Evolutionary conservation across 2,888 invertebrate genomes (phyloP).

Genomic region (Andrena haemorrhoa): DNA sequence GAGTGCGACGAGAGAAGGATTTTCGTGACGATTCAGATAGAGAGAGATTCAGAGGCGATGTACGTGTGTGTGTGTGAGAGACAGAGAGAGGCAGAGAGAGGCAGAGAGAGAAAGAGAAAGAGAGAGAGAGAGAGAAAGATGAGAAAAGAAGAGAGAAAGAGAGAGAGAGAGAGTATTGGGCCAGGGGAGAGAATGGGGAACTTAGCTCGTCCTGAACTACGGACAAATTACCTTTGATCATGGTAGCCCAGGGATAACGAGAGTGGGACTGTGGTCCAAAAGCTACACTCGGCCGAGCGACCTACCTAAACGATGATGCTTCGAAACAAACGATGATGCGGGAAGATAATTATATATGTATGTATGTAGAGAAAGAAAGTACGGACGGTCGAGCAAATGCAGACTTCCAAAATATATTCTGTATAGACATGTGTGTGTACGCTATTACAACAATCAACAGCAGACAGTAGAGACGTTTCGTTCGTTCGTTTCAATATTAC

Average conservation of each 20-base stretch:
- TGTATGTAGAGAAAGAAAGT: slow-evolving; percentile 51
- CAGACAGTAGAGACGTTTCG: slow-evolving; percentile 62
- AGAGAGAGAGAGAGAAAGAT: not conserved
- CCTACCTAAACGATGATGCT: slow-evolving; percentile 69
- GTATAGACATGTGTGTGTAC: slow-evolving; percentile 50
- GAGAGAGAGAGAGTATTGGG: slow-evolving; percentile 26
- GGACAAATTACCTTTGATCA: slow-evolving; percentile 62
- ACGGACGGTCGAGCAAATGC: slow-evolving; percentile 68
- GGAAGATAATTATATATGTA: slow-evolving; percentile 56
- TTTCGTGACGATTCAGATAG: not conserved
- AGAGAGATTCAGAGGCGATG: slow-evolving; percentile 25
- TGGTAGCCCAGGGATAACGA: slow-evolving; percentile 61
- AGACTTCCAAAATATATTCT: slow-evolving; percentile 65
- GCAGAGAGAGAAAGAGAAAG: slow-evolving; percentile 2
- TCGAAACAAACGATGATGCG: slow-evolving; percentile 66
- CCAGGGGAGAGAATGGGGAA: slow-evolving; percentile 27
- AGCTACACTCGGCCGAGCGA: slow-evolving; percentile 68
- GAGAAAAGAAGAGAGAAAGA: slow-evolving; percentile 8
- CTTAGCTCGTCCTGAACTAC: slow-evolving; percentile 59
- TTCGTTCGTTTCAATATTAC: slow-evolving; percentile 40
- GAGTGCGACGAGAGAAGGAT: slow-evolving; percentile 32
- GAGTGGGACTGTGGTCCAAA: slow-evolving; percentile 60
- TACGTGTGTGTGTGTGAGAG: slow-evolving; percentile 15
- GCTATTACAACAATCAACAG: slow-evolving; percentile 69
- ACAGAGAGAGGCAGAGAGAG: not conserved